Base-by-base conservation (phyloP, 2,888 invertebrate species). In the Macroteleia sp. region DNA sequence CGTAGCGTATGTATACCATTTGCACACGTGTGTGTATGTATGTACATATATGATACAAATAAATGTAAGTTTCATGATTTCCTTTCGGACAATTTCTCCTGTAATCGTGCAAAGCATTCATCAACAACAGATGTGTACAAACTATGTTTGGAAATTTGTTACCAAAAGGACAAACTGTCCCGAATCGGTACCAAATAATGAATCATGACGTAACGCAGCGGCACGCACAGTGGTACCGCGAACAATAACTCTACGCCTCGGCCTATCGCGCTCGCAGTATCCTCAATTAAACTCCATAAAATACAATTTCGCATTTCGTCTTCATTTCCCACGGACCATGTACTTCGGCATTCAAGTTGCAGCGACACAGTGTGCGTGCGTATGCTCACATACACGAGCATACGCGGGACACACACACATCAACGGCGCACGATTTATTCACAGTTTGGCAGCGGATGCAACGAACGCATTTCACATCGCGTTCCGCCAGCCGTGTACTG, bases 381-480 rank as follows among this genome's bases (percentile, higher is more conserved):
- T 56, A 42, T 41, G 39, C 25, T 44, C 36, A 36, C 44, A 73
- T 36, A 67, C 52, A n/a, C n/a, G 32, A 61, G 64, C 50, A 36
- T 32, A 19, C 77, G 44, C 44, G 34, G 8, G 19, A 17, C 62
- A 3, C 39, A 36, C 52, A 48, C 69, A 64, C n/a, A n/a, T n/a
- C n/a, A n/a, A 54, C 57, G 14, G 46, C 73, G 46, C 64, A 57
- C 71, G 75, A 78, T 66, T 73, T 77, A 76, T 78, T 73, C 71
- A 67, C 81, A 77, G 84, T 87, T 87, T 82, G 88, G 86, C 86
- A 84, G 83, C 84, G 85, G 83, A 85, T 86, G 83, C 81, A 82
- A 80, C 80, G 77, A 75, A 80, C 79, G 52, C 82, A 79, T 77
- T 82, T 82, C 80, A 79, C 81, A 81, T 77, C 66, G 77, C 77